phyloP scores from a whole-genome alignment of 2,113 vertebrate genomes.

The Xiphophorus maculatus region DNA sequence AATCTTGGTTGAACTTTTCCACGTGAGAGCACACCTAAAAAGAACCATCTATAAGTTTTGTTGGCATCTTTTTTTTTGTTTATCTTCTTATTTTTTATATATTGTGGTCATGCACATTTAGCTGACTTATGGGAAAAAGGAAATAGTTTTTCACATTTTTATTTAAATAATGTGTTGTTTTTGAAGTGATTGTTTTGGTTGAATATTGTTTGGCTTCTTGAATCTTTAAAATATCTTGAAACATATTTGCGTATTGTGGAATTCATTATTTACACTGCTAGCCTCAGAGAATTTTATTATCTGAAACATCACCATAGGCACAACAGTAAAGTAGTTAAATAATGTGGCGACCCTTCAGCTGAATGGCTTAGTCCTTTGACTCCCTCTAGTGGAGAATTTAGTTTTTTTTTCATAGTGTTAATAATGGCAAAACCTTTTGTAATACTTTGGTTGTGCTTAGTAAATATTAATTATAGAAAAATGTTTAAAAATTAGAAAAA shows the following conservation, averaged over 20 bases:
- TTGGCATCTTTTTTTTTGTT: background rate
- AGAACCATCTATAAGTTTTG: background rate
- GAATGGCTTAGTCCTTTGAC: slow-evolving; percentile 11
- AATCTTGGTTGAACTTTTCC: slow-evolving; percentile 8
- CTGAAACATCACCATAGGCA: background rate
- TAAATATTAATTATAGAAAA: background rate
- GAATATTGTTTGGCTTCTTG: background rate
- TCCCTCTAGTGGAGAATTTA: slow-evolving; percentile 43
- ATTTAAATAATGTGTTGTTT: background rate
- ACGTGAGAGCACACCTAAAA: background rate
- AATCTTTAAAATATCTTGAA: background rate
- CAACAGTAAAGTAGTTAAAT: background rate
- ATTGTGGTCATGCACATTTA: background rate
- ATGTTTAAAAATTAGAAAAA: background rate
- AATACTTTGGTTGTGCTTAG: background rate
- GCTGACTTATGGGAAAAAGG: background rate
- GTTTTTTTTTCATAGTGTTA: no score
- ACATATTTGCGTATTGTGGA: background rate
- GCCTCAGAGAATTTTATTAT: background rate
- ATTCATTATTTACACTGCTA: background rate
- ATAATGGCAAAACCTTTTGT: background rate
- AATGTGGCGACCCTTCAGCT: background rate
- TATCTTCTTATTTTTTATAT: background rate
- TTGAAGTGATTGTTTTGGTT: background rate
- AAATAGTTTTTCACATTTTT: background rate